Percentiles rank a stretch among this genome's conserved stretches.
These are phyloP conservation scores for Cheilinus undulatus DNA, from an alignment of 2,113 vertebrate genomes.

Conservation along the genomic window DNA sequence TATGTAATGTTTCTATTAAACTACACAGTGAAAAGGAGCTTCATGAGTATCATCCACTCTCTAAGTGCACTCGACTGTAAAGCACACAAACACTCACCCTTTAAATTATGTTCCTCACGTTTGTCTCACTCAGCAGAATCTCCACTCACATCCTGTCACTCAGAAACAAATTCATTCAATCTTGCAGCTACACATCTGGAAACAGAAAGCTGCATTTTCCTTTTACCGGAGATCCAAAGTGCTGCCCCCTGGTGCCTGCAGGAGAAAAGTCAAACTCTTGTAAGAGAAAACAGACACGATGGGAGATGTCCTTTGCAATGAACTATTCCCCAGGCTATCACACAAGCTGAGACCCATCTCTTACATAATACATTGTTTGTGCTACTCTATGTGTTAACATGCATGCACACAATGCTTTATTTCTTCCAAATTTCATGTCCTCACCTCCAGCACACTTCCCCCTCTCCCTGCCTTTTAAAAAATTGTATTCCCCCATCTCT, in stretches of 20 bases:
- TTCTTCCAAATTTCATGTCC: constrained; percentile 15
- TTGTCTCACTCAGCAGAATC: not conserved
- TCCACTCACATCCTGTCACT: not conserved
- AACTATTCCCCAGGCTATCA: constrained; percentile 26
- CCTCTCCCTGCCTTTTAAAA: constrained; percentile 18
- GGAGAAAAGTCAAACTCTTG: not conserved
- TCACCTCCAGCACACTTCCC: constrained; percentile 43
- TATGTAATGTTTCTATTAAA: too few species aligned
- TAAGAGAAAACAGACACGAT: not conserved
- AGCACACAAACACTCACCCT: too few species aligned
- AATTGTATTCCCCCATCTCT: constrained; percentile 17
- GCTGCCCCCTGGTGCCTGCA: constrained; percentile 50
- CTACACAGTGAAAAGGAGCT: too few species aligned
- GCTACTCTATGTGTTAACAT: constrained; percentile 33
- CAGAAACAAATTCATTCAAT: constrained; percentile 7
- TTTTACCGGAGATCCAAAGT: not conserved
- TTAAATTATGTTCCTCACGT: not conserved
- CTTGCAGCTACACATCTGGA: constrained; percentile 38
- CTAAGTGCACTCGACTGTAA: too few species aligned
- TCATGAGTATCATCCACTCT: not conserved
- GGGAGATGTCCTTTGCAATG: constrained; percentile 32
- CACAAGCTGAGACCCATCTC: constrained; percentile 56
- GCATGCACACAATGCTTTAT: not conserved
- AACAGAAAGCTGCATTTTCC: constrained; percentile 3
- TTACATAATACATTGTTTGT: constrained; percentile 56